Evolutionary conservation across 2,113 vertebrate species (phyloP).

Genomic region (Thalassoma bifasciatum): DNA sequence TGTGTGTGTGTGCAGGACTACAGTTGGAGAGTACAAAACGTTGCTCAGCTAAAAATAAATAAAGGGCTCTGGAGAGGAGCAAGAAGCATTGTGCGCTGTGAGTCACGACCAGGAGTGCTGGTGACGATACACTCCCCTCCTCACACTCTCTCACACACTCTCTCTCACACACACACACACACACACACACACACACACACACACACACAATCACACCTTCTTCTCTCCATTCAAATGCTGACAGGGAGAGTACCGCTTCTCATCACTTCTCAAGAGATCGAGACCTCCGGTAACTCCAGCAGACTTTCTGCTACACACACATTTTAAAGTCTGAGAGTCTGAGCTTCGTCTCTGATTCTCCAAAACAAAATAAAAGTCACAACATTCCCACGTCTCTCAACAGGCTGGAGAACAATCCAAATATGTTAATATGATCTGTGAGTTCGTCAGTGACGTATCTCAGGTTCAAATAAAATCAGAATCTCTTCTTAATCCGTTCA

Average conservation of each 20-base stretch:
- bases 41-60: constrained; percentile 78
- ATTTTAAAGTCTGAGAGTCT: neutral
- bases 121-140: constrained; percentile 56
- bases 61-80: constrained; percentile 61
- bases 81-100: constrained; percentile 68
- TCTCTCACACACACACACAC: too few species aligned
- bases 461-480: too few species aligned
- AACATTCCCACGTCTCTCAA: too few species aligned
- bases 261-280: constrained; percentile 22
- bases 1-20: constrained; percentile 40
- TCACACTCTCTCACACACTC: constrained; percentile 8
- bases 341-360: too few species aligned
- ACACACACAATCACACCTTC: constrained; percentile 38
- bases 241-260: constrained; percentile 29
- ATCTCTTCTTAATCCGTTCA: too few species aligned
- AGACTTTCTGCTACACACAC: constrained; percentile 18
- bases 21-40: constrained; percentile 57
- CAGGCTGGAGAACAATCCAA: too few species aligned
- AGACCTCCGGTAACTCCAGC: constrained; percentile 35
- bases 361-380: too few species aligned
- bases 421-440: too few species aligned
- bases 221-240: constrained; percentile 43
- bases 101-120: constrained; percentile 72
- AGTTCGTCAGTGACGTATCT: too few species aligned
- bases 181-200: constrained; percentile 35